Evolutionary conservation across 1,140 invertebrate genomes (phyloP).

Genomic region (Penaeus vannamei): DNA sequence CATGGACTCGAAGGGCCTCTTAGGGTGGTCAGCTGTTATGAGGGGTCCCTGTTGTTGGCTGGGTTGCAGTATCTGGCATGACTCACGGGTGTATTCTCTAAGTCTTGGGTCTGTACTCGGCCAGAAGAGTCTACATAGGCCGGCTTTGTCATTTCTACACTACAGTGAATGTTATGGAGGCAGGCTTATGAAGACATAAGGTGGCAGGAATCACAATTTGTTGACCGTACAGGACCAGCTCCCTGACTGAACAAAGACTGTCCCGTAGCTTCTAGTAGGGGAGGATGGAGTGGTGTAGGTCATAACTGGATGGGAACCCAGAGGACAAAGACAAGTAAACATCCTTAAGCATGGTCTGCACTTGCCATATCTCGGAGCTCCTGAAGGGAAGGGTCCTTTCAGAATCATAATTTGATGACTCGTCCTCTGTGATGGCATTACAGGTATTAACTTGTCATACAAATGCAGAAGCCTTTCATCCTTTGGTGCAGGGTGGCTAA

Average conservation of each 20-base stretch:
- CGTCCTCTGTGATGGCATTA: no score
- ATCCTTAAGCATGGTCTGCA: no score
- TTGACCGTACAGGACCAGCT: background rate
- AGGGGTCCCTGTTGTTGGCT: no score
- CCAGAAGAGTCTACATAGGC: background rate
- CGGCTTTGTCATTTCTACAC: background rate
- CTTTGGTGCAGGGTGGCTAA: background rate
- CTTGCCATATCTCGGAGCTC: no score
- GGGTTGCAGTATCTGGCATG: no score
- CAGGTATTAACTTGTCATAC: no score
- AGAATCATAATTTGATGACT: no score
- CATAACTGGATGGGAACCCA: background rate
- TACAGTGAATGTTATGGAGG: background rate
- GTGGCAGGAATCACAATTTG: background rate
- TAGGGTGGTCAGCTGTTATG: no score
- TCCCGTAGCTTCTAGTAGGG: background rate
- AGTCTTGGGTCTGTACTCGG: background rate
- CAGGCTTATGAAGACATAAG: background rate
- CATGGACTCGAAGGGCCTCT: no score
- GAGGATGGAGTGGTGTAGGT: background rate
- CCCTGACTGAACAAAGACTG: background rate
- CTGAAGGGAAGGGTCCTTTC: no score
- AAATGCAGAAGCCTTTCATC: background rate
- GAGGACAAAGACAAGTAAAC: background rate
- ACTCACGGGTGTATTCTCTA: no score